Base-by-base conservation (phyloP, 2,113 vertebrate genomes). In the Erythrocebus patas region DNA sequence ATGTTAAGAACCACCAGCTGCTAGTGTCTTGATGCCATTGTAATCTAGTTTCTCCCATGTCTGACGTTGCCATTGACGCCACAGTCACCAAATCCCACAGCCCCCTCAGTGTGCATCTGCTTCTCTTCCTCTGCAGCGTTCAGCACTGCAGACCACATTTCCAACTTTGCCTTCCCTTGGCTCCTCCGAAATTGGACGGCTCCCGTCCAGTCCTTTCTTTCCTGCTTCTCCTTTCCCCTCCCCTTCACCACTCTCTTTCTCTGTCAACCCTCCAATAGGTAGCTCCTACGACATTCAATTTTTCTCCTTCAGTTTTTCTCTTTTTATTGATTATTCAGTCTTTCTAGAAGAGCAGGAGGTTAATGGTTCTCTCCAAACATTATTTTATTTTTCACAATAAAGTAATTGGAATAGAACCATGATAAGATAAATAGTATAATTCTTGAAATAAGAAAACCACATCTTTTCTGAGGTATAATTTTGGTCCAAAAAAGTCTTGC, bases 201-300 rank as follows among this genome's bases (percentile, higher is more conserved):
- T 55, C 4, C 27, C 3, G 10, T 30, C 89, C 90, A 11, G 4
- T 4, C 22, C 32, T 68, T 6, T 35, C 32, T 68, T 68, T 22
- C 6, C 16, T 27, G 27, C 11, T 5, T 3, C 17, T 6, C 82
- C 5, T 38, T 0, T 3, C 25, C 43, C n/a, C 32, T 4, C 25
- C 18, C 2, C 40, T 20, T 18, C 27, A 0, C 1, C 10, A 1
- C 9, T 13, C 40, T 30, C 64, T 27, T 40, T 35, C 9, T 20
- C 68, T 2, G 0, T 10, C 35, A 0, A 2, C 6, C 52, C 38
- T 59, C n/a, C 4, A 8, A 0, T 3, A 64, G 4, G 20, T 4
- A 25, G 13, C 27, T 55, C 22, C 48, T 9, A 4, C 0, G 0
- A 38, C 7, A 5, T n/a, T 27, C 40, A 22, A 0, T 13, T n/a